Evolutionary conservation across 2,797 vertebrate species (phyloP).

Genomic region (Platalea minor): DNA sequence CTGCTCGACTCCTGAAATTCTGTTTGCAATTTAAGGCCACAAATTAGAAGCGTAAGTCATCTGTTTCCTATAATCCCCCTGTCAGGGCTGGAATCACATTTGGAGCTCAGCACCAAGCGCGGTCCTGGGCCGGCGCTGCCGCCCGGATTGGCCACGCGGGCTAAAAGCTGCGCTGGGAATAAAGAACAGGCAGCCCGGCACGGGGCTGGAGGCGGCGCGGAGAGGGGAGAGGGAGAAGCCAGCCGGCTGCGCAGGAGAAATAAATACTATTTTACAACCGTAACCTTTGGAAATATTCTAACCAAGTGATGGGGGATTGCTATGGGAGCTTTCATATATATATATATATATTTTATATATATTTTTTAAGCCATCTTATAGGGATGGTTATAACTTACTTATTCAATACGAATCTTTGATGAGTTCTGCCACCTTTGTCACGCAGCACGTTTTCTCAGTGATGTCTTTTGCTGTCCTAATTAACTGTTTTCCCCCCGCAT

Average conservation of each 20-base stretch:
- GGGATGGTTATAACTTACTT: background rate
- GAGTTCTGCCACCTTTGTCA: slow-evolving; percentile 61
- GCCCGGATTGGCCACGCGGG: slow-evolving; percentile 75
- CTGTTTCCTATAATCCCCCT: slow-evolving; percentile 98
- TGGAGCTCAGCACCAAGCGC: slow-evolving; percentile 79
- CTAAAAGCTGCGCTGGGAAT: slow-evolving; percentile 68
- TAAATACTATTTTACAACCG: background rate
- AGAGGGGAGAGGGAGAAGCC: background rate
- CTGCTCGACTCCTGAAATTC: slow-evolving; percentile 94
- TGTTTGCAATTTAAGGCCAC: slow-evolving; percentile 99
- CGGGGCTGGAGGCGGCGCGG: slow-evolving; percentile 9
- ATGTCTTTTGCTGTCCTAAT: slow-evolving; percentile 57
- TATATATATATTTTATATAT: background rate
- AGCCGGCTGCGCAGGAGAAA: background rate
- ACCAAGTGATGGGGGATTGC: background rate
- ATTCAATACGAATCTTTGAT: background rate
- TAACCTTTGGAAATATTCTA: background rate
- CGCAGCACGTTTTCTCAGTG: slow-evolving; percentile 27
- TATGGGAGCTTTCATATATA: accelerated
- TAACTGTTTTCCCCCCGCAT: slow-evolving; percentile 41
- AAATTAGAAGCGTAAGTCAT: slow-evolving; percentile 99
- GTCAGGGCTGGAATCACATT: slow-evolving; percentile 90
- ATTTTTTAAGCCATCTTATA: background rate
- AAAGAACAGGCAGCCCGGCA: slow-evolving; percentile 65
- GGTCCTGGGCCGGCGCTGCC: slow-evolving; percentile 74